phyloP scores from a whole-genome alignment of 2,888 invertebrate genomes.

The Siphlonurus alternatus region DNA sequence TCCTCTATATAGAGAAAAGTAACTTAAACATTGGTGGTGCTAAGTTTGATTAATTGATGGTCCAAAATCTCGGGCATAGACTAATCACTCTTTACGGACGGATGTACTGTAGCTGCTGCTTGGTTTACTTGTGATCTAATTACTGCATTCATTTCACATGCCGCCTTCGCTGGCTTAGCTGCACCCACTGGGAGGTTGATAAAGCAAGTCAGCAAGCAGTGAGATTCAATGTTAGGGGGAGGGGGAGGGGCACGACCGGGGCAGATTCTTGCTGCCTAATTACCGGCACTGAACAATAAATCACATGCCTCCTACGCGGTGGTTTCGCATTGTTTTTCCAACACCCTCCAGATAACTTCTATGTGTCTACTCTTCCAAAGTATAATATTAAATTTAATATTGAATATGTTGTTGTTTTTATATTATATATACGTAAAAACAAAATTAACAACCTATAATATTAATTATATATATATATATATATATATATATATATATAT shows the following conservation, averaged over 20 bases:
- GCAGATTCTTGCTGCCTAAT: conserved; percentile 10
- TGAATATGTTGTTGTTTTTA: too few relatives aligned
- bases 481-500: too few relatives aligned
- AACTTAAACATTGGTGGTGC: neutral
- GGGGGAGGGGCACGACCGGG: neutral
- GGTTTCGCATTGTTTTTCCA: neutral
- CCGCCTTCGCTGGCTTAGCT: too few relatives aligned
- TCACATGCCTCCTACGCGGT: conserved; percentile 10
- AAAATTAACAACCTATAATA: too few relatives aligned
- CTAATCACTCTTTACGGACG: neutral
- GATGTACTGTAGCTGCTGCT: neutral
- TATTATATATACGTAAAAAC: too few relatives aligned
- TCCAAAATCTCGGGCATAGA: neutral
- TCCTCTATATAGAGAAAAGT: neutral
- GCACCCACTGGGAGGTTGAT: conserved; percentile 8
- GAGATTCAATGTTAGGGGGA: conserved; percentile 5
- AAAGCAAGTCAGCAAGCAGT: conserved; percentile 7
- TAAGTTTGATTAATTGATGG: neutral
- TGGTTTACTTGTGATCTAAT: too few relatives aligned
- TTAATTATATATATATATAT: too few relatives aligned
- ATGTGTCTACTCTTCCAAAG: too few relatives aligned
- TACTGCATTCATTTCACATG: neutral
- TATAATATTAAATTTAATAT: too few relatives aligned
- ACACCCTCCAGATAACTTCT: too few relatives aligned
- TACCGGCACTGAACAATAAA: conserved; percentile 12